Evolutionary conservation across 2,113 vertebrate genomes (phyloP), one percentile per base, ranked within the genome.

Genomic region (Phrynosoma platyrhinos): DNA sequence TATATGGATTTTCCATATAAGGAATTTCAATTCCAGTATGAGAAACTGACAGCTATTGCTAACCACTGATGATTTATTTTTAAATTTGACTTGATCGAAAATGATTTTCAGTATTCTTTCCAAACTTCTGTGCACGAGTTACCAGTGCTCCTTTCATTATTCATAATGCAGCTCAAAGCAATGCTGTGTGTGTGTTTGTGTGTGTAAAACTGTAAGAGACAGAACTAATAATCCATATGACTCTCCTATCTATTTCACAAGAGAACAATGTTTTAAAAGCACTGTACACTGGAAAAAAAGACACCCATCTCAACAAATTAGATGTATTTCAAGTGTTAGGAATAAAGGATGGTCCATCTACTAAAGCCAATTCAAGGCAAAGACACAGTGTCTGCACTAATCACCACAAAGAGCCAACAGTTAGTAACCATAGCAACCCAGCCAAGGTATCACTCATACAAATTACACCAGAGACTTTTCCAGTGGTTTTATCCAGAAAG

Each of bases 371-470:
- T 83, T 89, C 91, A 84, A 3, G 64, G 87, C 78, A 77, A 9
- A 82, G 53, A 75, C 83, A 62, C 30, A 52, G 0, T 74, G 0
- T 69, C 84, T 36, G 47, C 42, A 82, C 84, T 71, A 47, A 78
- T 90, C 88, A 93, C 79, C 68, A 10, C 1, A 74, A 86, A 91
- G 85, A 87, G 82, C 84, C 84, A 93, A 90, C 52, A 62, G n/a
- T 77, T 84, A 76, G 93, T 95, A 89, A 94, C 92, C 90, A 95
- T 94, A 85, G 92, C 90, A 93, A 95, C 94, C 85, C 64, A 87
- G 75, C 87, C 88, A 85, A 87, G 89, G 87, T 91, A 92, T 84
- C 47, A 27, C 82, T 92, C 92, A 88, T 88, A 92, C 91, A 92
- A 91, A 95, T 92, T 80, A 91, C 85, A 92, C 90, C 78, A n/a